These are phyloP conservation scores for Helicoverpa assulta DNA, from an alignment of 2,888 invertebrate species.

Conservation along the genomic window DNA sequence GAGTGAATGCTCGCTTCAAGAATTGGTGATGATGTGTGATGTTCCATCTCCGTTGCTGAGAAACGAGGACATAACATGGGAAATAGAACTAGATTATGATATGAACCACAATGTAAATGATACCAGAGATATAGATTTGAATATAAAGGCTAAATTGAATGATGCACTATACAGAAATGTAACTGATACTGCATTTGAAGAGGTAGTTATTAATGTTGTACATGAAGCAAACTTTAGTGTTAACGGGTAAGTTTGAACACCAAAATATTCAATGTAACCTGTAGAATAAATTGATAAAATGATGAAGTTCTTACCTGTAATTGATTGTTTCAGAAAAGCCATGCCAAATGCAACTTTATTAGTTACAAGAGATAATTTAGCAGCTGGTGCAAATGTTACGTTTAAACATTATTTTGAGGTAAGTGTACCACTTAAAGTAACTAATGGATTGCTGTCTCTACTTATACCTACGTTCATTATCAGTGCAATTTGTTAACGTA, in stretches of 20 bases:
- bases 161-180: conserved; percentile 76
- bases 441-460: not conserved
- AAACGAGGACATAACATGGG: conserved; percentile 72
- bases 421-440: conserved; percentile 19
- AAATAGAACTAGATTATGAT: conserved; percentile 81
- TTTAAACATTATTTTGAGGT: conserved; percentile 83
- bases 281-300: not conserved
- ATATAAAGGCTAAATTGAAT: conserved; percentile 70
- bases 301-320: not conserved
- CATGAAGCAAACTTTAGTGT: conserved; percentile 75
- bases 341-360: conserved; percentile 76
- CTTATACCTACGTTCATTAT: not conserved
- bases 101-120: conserved; percentile 60
- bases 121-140: conserved; percentile 65
- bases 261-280: not conserved
- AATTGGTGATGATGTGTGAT: conserved; percentile 74
- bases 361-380: conserved; percentile 77
- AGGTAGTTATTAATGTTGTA: conserved; percentile 68
- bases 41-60: conserved; percentile 79
- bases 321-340: conserved; percentile 73
- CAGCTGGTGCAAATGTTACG: conserved; percentile 67
- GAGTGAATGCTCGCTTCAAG: conserved; percentile 75
- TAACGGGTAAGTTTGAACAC: conserved; percentile 74
- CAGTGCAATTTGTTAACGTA: not conserved
- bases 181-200: conserved; percentile 65